phyloP scores from a whole-genome alignment of 2,888 invertebrate genomes.

The Thecocarcelia acutangulata region DNA sequence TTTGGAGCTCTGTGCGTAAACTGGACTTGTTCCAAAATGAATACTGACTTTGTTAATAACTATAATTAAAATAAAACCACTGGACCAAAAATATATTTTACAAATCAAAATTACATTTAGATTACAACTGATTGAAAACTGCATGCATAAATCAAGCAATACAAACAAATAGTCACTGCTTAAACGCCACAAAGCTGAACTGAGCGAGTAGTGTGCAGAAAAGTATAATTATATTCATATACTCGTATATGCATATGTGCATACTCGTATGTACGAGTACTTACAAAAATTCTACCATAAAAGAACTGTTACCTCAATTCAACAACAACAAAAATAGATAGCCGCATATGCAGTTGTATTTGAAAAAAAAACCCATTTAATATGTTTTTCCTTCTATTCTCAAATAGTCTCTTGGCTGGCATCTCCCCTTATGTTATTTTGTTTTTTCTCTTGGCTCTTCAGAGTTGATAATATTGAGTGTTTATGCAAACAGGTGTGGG shows the following conservation, averaged over 20 bases:
- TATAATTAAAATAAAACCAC: not conserved
- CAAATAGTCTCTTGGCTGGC: not conserved
- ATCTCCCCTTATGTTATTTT: not conserved
- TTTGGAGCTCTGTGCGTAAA: too few relatives aligned
- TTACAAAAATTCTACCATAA: constrained; percentile 3
- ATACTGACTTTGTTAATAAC: too few relatives aligned
- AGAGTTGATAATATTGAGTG: not conserved
- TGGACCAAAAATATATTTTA: not conserved
- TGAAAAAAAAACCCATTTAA: constrained; percentile 62
- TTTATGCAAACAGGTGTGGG: not conserved
- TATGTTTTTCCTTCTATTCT: constrained; percentile 23
- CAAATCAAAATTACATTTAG: constrained; percentile 21
- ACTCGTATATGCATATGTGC: too few relatives aligned
- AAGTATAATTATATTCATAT: too few relatives aligned
- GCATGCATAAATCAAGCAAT: not conserved
- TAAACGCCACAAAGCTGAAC: too few relatives aligned
- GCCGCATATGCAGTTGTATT: constrained; percentile 44
- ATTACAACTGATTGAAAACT: not conserved
- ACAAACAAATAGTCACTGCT: too few relatives aligned
- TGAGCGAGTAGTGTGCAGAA: too few relatives aligned
- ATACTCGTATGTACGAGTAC: not conserved
- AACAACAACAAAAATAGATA: constrained; percentile 14
- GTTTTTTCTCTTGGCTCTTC: not conserved
- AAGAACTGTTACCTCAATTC: constrained; percentile 48
- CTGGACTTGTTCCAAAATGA: too few relatives aligned